Conservation (phyloP, 2,888 invertebrate genomes). For the Perizoma flavofasciatum region DNA sequence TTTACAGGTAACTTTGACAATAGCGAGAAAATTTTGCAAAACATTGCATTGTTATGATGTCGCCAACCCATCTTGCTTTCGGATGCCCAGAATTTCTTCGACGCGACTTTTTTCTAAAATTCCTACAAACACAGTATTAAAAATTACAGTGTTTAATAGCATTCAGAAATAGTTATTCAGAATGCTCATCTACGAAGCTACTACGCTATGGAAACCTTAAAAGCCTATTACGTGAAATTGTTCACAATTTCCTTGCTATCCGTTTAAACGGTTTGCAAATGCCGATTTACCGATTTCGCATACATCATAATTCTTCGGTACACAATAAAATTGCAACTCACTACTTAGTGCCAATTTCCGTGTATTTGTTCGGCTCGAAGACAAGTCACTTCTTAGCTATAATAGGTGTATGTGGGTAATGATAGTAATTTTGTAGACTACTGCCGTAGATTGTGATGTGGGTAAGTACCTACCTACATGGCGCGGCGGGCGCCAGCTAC, state of each 20-base stretch:
- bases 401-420: slow-evolving; percentile 30
- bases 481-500: too few species aligned
- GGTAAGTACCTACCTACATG: neutral
- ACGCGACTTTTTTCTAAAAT: too few species aligned
- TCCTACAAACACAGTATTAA: too few species aligned
- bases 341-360: slow-evolving; percentile 68
- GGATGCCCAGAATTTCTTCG: too few species aligned
- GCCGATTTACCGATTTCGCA: slow-evolving; percentile 78
- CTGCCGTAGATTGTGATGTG: slow-evolving; percentile 12
- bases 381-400: slow-evolving; percentile 36
- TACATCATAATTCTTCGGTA: slow-evolving; percentile 81
- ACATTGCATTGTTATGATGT: too few species aligned
- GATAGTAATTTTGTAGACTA: slow-evolving; percentile 30
- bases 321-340: slow-evolving; percentile 80
- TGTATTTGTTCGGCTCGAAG: slow-evolving; percentile 58
- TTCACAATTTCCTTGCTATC: slow-evolving; percentile 77
- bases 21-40: too few species aligned
- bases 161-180: slow-evolving; percentile 10
- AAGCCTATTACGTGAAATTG: slow-evolving; percentile 78
- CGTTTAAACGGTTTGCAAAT: slow-evolving; percentile 80
- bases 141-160: too few species aligned
- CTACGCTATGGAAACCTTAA: slow-evolving; percentile 43
- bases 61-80: too few species aligned
- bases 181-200: slow-evolving; percentile 17
- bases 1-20: too few species aligned